Evolutionary conservation across 2,888 invertebrate species (phyloP), one percentile per base, ranked within the genome.

Genomic region (Nipponacmea schrenckii): DNA sequence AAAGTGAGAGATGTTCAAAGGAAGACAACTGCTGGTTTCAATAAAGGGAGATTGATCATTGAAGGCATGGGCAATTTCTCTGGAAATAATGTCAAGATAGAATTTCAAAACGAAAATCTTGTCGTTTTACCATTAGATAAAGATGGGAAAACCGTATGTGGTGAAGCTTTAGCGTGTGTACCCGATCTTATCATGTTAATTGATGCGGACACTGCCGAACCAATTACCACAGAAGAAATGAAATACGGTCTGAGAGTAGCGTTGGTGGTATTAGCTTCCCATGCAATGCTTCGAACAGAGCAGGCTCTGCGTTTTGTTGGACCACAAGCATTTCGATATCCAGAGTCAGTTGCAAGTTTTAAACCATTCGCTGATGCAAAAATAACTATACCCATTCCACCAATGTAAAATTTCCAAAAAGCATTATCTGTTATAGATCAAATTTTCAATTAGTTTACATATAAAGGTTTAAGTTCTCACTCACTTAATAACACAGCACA

Each of bases 71-170:
- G 78, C 4, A 70, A 76, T 0, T 80, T 74, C 72, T 20, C 64
- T 2, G 77, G 75, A 1, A 67, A 78, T 64, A 68, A 50, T 2
- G 39, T 84, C 10, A 27, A 65, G 17, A 77, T 87, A 8, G 81
- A 85, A 4, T 87, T 87, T 69, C 87, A 87, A 73, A 87, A 87
- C 70, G 87, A 87, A 75, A 85, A 85, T 72, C 78, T 87, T 7
- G 72, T 87, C 10, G 84, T 81, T 7, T 72, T 73, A 20, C 66
- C 50, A 2, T n/a, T 74, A 17, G 39, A 62, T 44, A 27, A 68
- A 17, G 70, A 68, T 8, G 68, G 68, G 2, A 27, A 72, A 50
- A 50, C 14, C 14, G 24, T 56, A 20, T 27, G 15, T 7, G 69
- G 64, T 7, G 20, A 74, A 20, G 74, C 80, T 7, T 64, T 85